Conservation (phyloP, 2,797 vertebrate species). For the Paratrypauchen microcephalus region DNA sequence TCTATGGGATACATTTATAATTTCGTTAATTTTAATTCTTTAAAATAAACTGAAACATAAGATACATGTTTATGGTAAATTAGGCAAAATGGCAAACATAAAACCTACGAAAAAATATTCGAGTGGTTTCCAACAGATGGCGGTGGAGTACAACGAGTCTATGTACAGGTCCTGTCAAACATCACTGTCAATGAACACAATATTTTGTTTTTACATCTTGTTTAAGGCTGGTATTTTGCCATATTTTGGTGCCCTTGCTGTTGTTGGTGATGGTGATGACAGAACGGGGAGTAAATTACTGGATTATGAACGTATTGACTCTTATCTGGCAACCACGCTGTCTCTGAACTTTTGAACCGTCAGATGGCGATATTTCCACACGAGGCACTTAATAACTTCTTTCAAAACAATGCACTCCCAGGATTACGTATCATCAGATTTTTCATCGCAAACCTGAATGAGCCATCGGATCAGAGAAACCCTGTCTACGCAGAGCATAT, state of each 20-base stretch:
- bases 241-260: neutral
- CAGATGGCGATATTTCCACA: slow-evolving; percentile 48
- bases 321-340: slow-evolving; percentile 12
- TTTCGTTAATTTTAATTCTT: neutral
- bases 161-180: neutral
- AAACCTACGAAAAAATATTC: neutral
- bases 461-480: slow-evolving; percentile 2
- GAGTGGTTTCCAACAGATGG: neutral
- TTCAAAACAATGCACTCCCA: slow-evolving; percentile 36
- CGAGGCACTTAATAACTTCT: neutral
- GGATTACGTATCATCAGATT: slow-evolving; percentile 12
- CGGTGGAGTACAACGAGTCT: neutral
- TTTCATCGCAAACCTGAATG: neutral
- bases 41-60: neutral
- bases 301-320: neutral
- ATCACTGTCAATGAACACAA: neutral
- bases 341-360: slow-evolving; percentile 25
- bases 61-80: neutral
- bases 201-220: neutral
- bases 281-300: neutral
- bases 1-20: neutral
- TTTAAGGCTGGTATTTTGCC: neutral
- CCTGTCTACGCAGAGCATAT: neutral
- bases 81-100: no score
- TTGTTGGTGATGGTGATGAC: neutral